Percentiles rank a stretch among this genome's conserved stretches.
These are phyloP conservation scores for Aldabrachelys gigantea DNA, from an alignment of 2,113 vertebrate species.

Conservation along the genomic window DNA sequence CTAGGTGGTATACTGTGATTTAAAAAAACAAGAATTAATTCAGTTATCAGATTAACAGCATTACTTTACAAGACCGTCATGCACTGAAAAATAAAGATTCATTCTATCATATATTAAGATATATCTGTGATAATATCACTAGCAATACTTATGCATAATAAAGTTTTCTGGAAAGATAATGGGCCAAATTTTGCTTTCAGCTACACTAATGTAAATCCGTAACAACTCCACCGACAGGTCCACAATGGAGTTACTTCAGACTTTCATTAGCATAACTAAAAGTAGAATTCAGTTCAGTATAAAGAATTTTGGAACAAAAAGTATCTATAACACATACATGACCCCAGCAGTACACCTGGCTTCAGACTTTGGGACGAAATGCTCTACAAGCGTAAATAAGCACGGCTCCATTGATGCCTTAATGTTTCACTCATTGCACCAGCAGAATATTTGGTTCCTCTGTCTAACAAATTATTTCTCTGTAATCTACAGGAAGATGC, in stretches of 20 bases:
- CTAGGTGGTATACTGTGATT: background rate
- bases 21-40: background rate
- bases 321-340: background rate
- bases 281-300: background rate
- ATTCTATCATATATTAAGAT: background rate
- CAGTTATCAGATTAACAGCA: background rate
- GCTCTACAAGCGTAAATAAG: background rate
- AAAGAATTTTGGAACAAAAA: background rate
- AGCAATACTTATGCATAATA: background rate
- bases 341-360: background rate
- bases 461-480: background rate
- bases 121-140: background rate
- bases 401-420: background rate
- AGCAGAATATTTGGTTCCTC: background rate
- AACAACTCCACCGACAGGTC: background rate
- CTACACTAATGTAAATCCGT: background rate
- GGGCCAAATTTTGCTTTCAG: constrained; percentile 16
- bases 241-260: background rate
- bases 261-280: background rate
- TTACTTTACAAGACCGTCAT: background rate
- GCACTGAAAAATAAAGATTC: background rate
- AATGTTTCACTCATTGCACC: background rate
- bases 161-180: constrained; percentile 12
- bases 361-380: background rate
- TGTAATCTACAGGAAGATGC: background rate